Conservation (phyloP, 2,888 invertebrate species). For the Perdita meconis region DNA sequence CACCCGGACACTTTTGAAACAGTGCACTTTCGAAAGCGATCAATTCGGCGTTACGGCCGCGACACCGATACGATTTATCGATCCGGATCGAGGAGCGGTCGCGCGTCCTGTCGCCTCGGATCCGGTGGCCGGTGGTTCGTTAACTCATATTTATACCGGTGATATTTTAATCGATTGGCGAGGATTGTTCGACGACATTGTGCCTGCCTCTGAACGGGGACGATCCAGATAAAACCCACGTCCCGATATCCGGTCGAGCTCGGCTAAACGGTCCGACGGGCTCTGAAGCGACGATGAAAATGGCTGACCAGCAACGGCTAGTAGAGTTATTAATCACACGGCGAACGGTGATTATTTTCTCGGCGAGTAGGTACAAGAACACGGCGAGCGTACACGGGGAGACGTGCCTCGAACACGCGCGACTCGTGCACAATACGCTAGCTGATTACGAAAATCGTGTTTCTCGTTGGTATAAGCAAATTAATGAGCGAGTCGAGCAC, state of each 20-base stretch:
- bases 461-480: conserved; percentile 30
- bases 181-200: conserved; percentile 50
- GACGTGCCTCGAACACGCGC: conserved; percentile 16
- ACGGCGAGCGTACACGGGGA: conserved; percentile 4
- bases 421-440: conserved; percentile 10
- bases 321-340: conserved; percentile 61
- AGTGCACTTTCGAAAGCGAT: conserved; percentile 57
- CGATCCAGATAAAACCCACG: conserved; percentile 51
- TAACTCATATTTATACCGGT: conserved; percentile 59
- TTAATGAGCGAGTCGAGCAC: conserved; percentile 23
- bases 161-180: conserved; percentile 59
- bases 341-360: conserved; percentile 56
- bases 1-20: conserved; percentile 23
- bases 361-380: conserved; percentile 42
- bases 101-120: neutral
- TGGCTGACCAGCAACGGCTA: conserved; percentile 45
- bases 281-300: conserved; percentile 49
- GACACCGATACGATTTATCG: conserved; percentile 26
- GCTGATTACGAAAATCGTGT: conserved; percentile 44
- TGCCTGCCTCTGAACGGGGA: conserved; percentile 36
- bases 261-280: conserved; percentile 33
- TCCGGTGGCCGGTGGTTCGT: conserved; percentile 35
- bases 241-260: conserved; percentile 36
- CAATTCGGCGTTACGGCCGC: conserved; percentile 37
- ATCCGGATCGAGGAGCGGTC: conserved; percentile 22